Evolutionary conservation across 2,888 invertebrate genomes (phyloP).

Genomic region (Strigamia maritima): DNA sequence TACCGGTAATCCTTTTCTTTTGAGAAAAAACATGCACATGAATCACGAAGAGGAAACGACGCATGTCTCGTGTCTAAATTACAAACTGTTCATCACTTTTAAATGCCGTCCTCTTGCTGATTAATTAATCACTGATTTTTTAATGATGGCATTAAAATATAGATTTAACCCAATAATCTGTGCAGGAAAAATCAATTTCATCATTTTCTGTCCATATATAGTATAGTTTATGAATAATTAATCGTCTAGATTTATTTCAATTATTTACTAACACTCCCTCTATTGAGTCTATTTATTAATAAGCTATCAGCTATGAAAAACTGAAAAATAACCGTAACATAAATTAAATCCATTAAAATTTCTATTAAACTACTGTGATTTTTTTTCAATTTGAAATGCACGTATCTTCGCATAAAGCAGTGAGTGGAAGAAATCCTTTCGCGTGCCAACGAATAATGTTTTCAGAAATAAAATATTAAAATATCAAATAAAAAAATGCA

Average conservation of each 20-base stretch:
- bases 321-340: too few species aligned
- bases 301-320: too few species aligned
- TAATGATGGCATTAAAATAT: neutral
- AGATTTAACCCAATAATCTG: constrained; percentile 13
- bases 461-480: neutral
- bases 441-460: constrained; percentile 11
- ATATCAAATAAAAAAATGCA: neutral
- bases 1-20: neutral
- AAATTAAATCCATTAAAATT: too few species aligned
- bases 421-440: neutral
- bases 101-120: neutral
- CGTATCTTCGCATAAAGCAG: neutral
- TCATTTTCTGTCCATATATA: neutral
- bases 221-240: neutral
- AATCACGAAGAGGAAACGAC: neutral
- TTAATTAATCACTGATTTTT: constrained; percentile 28
- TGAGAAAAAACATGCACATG: neutral
- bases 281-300: too few species aligned
- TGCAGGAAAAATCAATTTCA: neutral
- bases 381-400: neutral
- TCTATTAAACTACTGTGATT: neutral
- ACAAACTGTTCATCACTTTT: neutral
- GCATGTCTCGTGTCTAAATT: neutral
- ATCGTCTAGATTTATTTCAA: neutral
- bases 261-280: too few species aligned